These are phyloP conservation scores for Arenaria interpres DNA, from an alignment of 2,113 vertebrate species.

Conservation along the genomic window DNA sequence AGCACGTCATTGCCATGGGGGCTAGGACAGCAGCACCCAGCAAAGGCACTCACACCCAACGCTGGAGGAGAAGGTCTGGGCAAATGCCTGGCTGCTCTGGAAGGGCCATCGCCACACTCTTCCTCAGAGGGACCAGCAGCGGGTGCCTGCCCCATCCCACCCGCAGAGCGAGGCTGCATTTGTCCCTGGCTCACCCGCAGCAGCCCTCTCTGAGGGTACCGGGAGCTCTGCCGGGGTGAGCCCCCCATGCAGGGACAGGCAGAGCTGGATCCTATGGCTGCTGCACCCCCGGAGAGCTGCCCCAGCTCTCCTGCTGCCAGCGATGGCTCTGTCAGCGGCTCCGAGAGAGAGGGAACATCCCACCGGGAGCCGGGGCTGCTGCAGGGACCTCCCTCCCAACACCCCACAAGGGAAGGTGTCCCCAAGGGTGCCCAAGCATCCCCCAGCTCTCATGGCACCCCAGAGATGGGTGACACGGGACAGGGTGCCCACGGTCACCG, in stretches of 20 bases:
- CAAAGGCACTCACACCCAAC: background rate
- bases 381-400: background rate
- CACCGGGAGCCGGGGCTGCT: background rate
- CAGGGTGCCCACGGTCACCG: rapidly evolving
- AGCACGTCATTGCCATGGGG: rapidly evolving
- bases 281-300: background rate
- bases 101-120: background rate
- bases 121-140: background rate
- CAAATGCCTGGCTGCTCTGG: too few relatives aligned
- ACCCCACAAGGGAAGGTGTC: rapidly evolving
- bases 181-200: background rate
- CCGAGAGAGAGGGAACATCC: background rate
- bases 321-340: rapidly evolving
- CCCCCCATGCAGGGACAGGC: background rate
- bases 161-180: background rate
- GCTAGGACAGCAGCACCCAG: background rate
- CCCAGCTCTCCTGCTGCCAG: too few relatives aligned
- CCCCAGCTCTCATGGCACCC: background rate
- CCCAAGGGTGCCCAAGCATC: background rate
- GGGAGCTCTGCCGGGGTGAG: background rate
- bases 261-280: background rate
- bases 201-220: background rate
- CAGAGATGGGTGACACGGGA: background rate
- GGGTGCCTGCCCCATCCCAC: background rate
- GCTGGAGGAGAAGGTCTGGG: background rate